A percentile compares a stretch with the other conserved stretches of the same genome.
Evolutionary conservation across 2,797 vertebrate genomes (phyloP).

Genomic region (Premnoplex brunnescens): DNA sequence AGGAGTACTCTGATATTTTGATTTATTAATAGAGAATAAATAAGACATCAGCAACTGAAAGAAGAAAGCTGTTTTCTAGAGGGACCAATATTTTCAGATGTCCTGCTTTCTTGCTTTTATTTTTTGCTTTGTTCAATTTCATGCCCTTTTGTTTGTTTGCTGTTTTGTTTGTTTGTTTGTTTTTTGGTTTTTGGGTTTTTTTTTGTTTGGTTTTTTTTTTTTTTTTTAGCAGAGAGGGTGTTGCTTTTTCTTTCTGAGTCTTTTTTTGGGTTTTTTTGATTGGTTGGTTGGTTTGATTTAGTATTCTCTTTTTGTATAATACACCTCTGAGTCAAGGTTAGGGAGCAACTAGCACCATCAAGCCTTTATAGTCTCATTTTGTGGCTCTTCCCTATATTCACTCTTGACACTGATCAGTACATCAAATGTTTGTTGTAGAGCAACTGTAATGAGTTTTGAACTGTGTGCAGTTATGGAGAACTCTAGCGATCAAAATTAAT

Average conservation of each 20-base stretch:
- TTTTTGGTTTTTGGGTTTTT: too few species aligned
- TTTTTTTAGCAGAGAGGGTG: too few species aligned
- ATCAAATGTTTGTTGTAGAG: constrained; percentile 15
- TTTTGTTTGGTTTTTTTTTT: too few species aligned
- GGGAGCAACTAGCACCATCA: neutral
- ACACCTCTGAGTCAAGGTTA: neutral
- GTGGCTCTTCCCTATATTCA: neutral
- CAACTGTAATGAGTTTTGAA: constrained; percentile 27
- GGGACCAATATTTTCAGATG: neutral
- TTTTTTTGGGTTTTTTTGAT: neutral
- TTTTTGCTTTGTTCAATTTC: neutral
- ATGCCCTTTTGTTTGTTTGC: neutral
- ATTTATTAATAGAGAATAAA: constrained; percentile 26
- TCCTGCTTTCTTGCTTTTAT: neutral
- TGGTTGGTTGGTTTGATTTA: neutral
- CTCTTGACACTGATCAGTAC: neutral
- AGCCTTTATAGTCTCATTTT: neutral
- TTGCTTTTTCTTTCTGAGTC: neutral
- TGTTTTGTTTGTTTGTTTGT: too few species aligned
- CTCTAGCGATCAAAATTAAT: constrained; percentile 8
- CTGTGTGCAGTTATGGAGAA: neutral
- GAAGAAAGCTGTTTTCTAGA: neutral
- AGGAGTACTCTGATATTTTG: neutral
- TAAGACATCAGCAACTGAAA: neutral
- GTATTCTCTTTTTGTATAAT: neutral